phyloP scores from a whole-genome alignment of 2,113 vertebrate genomes.

The Natator depressus region DNA sequence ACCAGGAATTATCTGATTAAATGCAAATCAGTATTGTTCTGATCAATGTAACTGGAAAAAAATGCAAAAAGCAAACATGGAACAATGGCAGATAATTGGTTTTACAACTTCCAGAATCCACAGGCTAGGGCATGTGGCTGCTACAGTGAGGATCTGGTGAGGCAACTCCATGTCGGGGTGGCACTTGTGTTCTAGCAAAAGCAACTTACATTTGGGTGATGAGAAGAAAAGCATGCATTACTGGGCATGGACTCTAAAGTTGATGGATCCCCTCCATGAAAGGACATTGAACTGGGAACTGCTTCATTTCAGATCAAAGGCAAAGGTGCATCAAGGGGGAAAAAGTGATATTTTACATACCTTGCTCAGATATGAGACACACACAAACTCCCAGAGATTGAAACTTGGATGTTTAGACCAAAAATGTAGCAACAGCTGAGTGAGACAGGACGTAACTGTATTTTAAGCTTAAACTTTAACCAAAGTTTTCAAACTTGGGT shows the following conservation, averaged over 20 bases:
- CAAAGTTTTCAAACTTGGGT: background rate
- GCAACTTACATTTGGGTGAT: background rate
- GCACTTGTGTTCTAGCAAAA: background rate
- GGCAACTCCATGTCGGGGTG: background rate
- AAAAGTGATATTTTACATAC: background rate
- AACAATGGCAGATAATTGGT: slow-evolving; percentile 22
- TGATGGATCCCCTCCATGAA: background rate
- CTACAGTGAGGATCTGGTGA: background rate
- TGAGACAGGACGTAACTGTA: background rate
- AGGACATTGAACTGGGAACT: background rate
- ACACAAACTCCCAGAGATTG: background rate
- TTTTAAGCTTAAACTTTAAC: background rate
- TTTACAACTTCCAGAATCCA: background rate
- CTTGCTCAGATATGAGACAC: background rate
- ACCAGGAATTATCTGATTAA: slow-evolving; percentile 50
- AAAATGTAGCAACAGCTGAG: background rate
- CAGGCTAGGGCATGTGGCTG: background rate
- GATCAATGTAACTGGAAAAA: slow-evolving; percentile 4
- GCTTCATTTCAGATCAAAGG: background rate
- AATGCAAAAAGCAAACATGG: background rate
- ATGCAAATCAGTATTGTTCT: slow-evolving; percentile 43
- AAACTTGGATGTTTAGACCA: background rate
- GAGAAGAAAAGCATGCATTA: background rate
- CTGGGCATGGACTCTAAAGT: background rate
- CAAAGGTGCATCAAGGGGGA: background rate